phyloP scores from a whole-genome alignment of 2,113 vertebrate genomes.

The Suricata suricatta region DNA sequence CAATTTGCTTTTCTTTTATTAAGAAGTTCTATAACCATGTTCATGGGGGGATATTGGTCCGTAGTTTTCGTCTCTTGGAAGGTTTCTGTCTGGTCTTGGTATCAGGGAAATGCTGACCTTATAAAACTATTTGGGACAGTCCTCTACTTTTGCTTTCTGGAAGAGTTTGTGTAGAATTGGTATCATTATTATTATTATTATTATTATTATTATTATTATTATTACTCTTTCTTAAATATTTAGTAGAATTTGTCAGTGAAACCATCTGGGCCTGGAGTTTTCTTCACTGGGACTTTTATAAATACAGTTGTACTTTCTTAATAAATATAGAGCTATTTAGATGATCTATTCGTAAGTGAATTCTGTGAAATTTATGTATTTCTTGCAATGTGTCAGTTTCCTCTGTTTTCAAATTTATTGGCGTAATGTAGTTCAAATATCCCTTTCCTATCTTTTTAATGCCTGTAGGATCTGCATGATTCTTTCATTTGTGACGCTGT shows the following conservation, averaged over 20 bases:
- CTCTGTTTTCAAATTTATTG: not conserved
- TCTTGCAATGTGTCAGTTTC: not conserved
- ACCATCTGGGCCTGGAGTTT: not conserved
- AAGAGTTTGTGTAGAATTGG: not conserved
- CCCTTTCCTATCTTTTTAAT: not conserved
- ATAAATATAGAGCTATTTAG: not conserved
- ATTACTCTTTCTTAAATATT: not conserved
- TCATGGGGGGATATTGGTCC: not conserved
- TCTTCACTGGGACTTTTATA: not conserved
- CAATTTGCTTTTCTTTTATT: not conserved
- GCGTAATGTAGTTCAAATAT: not conserved
- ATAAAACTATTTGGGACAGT: not conserved
- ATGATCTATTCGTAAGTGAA: not conserved
- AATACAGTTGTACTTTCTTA: not conserved
- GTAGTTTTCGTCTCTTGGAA: not conserved
- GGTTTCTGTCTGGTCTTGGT: not conserved
- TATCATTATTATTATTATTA: not conserved
- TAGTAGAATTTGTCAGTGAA: not conserved
- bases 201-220: too few relatives aligned
- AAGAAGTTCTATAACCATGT: not conserved
- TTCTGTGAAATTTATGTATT: not conserved
- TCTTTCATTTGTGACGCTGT: not conserved
- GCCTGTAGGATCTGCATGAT: not conserved
- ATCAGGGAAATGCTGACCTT: not conserved
- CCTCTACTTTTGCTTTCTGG: not conserved